phyloP scores from a whole-genome alignment of 2,113 vertebrate species.

The Ornithorhynchus anatinus region DNA sequence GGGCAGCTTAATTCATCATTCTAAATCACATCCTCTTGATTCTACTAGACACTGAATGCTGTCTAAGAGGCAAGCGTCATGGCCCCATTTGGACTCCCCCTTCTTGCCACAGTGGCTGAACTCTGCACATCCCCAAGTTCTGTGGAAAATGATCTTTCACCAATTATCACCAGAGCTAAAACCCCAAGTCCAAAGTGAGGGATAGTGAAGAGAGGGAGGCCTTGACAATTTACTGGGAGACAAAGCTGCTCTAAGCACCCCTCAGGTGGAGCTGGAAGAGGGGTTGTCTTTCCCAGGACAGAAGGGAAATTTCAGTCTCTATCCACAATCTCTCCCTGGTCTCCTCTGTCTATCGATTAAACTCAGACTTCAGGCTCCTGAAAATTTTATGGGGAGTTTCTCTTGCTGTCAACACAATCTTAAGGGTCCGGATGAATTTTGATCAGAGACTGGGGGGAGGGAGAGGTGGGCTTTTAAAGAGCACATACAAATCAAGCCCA shows the following conservation, averaged over 20 bases:
- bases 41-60: constrained; percentile 27
- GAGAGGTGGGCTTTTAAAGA: constrained; percentile 34
- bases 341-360: constrained; percentile 58
- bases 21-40: constrained; percentile 48
- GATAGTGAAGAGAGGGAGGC: constrained; percentile 41
- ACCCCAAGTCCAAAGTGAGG: constrained; percentile 12
- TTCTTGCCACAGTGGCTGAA: constrained; percentile 42
- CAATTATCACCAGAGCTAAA: constrained; percentile 41
- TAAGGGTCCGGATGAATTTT: constrained; percentile 62
- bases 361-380: constrained; percentile 29
- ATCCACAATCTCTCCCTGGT: background rate
- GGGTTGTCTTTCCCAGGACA: constrained; percentile 48
- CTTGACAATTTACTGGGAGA: constrained; percentile 41
- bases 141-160: constrained; percentile 44
- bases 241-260: constrained; percentile 3
- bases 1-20: constrained; percentile 51
- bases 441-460: constrained; percentile 35
- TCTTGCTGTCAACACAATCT: constrained; percentile 51
- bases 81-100: constrained; percentile 23
- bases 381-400: constrained; percentile 49
- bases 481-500: background rate
- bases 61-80: constrained; percentile 16
- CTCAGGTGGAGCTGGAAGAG: constrained; percentile 29
- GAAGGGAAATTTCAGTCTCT: constrained; percentile 54
- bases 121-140: constrained; percentile 39